Conservation (phyloP, 2,888 invertebrate genomes). For the Macaria notata region DNA sequence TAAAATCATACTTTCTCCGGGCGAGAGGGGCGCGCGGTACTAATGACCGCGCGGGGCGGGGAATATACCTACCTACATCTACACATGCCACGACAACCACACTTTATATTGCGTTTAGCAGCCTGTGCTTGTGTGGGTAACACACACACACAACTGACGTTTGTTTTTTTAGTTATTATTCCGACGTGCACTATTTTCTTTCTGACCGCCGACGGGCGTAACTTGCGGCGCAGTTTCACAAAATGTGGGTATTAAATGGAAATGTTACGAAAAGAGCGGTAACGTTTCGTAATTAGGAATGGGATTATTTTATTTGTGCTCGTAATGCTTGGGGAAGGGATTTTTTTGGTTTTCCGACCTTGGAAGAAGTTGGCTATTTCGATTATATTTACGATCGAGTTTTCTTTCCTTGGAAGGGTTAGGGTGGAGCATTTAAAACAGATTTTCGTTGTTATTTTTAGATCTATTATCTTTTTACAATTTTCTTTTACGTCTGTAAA, state of each 20-base stretch:
- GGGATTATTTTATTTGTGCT: slow-evolving; percentile 35
- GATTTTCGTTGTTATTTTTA: not conserved
- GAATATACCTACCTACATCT: slow-evolving; percentile 69
- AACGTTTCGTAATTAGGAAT: slow-evolving; percentile 36
- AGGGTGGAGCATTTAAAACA: not conserved
- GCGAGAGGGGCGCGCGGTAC: slow-evolving; percentile 67
- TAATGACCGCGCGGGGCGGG: slow-evolving; percentile 82
- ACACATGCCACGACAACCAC: slow-evolving; percentile 74
- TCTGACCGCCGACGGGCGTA: slow-evolving; percentile 55
- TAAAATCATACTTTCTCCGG: slow-evolving; percentile 82
- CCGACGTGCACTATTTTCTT: slow-evolving; percentile 75
- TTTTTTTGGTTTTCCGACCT: slow-evolving; percentile 13
- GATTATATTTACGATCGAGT: slow-evolving; percentile 14
- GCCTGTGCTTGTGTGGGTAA: slow-evolving; percentile 64
- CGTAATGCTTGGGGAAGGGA: slow-evolving; percentile 10
- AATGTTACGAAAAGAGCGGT: slow-evolving; percentile 34
- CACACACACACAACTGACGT: slow-evolving; percentile 61
- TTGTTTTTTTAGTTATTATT: slow-evolving; percentile 76
- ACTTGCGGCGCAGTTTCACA: slow-evolving; percentile 45
- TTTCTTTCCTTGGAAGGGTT: slow-evolving; percentile 8
- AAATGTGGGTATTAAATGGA: slow-evolving; percentile 37
- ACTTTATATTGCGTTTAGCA: slow-evolving; percentile 81
- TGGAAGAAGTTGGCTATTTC: slow-evolving; percentile 7
- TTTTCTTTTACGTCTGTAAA: too few relatives aligned
- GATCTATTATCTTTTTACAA: not conserved